Conservation (phyloP, 2,113 vertebrate genomes). For the Eclectus roratus region DNA sequence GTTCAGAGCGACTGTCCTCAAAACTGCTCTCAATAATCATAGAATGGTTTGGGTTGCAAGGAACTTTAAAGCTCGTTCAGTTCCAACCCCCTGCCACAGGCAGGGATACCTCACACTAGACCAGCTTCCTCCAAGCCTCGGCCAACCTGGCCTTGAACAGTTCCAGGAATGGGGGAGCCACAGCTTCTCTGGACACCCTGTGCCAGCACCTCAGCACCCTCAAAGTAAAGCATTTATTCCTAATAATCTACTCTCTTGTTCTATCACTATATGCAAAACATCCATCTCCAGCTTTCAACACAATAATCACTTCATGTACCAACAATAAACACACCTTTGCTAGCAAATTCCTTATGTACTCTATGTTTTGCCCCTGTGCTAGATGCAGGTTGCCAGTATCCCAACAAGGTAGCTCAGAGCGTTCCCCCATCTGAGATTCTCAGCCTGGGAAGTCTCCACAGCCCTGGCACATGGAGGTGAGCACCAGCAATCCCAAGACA, state of each 20-base stretch:
- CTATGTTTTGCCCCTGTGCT: rapidly evolving
- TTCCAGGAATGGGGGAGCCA: not conserved
- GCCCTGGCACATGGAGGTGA: rapidly evolving
- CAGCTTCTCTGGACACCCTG: not conserved
- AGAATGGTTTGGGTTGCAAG: not conserved
- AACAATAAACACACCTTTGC: not conserved
- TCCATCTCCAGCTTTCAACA: not conserved
- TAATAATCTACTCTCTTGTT: not conserved
- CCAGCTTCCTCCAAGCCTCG: not conserved
- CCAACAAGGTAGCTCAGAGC: not conserved
- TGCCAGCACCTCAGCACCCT: not conserved
- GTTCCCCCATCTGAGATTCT: not conserved
- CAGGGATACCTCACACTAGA: not conserved
- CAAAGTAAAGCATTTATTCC: not conserved
- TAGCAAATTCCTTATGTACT: not conserved
- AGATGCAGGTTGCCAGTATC: not conserved
- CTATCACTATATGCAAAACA: not conserved
- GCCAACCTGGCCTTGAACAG: not conserved
- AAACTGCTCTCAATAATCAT: not conserved
- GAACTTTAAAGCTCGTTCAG: not conserved
- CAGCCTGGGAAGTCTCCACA: not conserved
- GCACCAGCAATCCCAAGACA: not conserved
- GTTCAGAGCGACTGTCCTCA: not conserved
- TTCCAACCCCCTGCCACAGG: not conserved
- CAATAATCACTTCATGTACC: not conserved